Conservation (phyloP, 2,888 invertebrate genomes). For the Melieria crassipennis region DNA sequence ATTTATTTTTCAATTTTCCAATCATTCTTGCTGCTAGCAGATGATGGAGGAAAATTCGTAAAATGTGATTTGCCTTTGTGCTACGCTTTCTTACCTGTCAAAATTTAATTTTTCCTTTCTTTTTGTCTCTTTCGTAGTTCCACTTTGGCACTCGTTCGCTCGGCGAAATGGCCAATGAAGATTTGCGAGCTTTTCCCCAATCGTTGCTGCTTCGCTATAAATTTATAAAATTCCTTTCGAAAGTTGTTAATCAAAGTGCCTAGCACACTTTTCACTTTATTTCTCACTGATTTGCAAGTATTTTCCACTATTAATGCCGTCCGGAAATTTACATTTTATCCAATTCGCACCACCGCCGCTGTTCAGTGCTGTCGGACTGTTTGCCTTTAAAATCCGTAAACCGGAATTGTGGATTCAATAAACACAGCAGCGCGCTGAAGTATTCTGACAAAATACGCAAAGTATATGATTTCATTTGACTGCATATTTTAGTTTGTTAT, state of each 20-base stretch:
- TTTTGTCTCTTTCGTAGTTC: constrained; percentile 9
- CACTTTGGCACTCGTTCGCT: constrained; percentile 23
- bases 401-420: background rate
- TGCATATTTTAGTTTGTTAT: too few species aligned
- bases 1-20: constrained; percentile 32
- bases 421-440: background rate
- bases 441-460: background rate
- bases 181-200: constrained; percentile 14
- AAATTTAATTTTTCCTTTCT: constrained; percentile 14
- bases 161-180: constrained; percentile 23
- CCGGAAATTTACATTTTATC: constrained; percentile 22
- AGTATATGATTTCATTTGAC: too few species aligned
- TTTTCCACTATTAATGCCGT: constrained; percentile 14
- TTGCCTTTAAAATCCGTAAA: too few species aligned
- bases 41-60: constrained; percentile 24
- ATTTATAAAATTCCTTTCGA: constrained; percentile 15
- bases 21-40: constrained; percentile 24
- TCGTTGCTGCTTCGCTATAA: constrained; percentile 10
- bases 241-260: constrained; percentile 22
- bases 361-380: background rate
- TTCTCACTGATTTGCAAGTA: constrained; percentile 26
- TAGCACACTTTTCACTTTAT: constrained; percentile 31
- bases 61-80: constrained; percentile 25
- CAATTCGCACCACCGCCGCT: constrained; percentile 21
- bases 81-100: constrained; percentile 30